These are phyloP conservation scores for Thunnus albacares DNA, from an alignment of 2,797 vertebrate genomes.

Conservation along the genomic window DNA sequence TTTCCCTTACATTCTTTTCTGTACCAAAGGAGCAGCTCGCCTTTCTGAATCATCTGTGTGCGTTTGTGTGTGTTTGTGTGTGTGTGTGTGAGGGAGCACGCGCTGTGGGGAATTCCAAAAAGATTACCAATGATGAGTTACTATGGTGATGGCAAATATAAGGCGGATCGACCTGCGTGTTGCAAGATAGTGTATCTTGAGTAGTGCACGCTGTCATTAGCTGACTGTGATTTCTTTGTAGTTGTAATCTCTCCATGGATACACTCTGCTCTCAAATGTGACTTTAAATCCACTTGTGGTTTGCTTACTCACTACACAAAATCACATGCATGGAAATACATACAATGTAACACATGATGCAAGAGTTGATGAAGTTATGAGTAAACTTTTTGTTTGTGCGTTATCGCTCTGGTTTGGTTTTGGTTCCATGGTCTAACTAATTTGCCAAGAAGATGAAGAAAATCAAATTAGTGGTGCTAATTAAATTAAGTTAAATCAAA, in stretches of 20 bases:
- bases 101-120: conserved; percentile 80
- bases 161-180: conserved; percentile 65
- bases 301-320: conserved; percentile 36
- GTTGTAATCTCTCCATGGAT: conserved; percentile 63
- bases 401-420: conserved; percentile 11
- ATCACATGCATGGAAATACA: conserved; percentile 31
- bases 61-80: conserved; percentile 16
- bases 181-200: conserved; percentile 73
- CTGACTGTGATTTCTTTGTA: conserved; percentile 59
- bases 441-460: conserved; percentile 41
- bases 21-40: conserved; percentile 71
- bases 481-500: conserved; percentile 48
- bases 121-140: conserved; percentile 76
- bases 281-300: conserved; percentile 46
- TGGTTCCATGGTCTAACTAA: conserved; percentile 8
- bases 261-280: conserved; percentile 43
- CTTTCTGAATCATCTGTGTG: conserved; percentile 75
- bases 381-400: conserved; percentile 13
- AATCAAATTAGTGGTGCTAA: conserved; percentile 58
- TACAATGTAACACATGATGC: conserved; percentile 10
- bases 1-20: conserved; percentile 77
- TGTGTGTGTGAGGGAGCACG: conserved; percentile 33
- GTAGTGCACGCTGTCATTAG: conserved; percentile 47
- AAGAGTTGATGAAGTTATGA: neutral
- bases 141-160: conserved; percentile 81